Base-by-base conservation (phyloP, 2,888 invertebrate genomes). In the Crepidodera aurea region DNA sequence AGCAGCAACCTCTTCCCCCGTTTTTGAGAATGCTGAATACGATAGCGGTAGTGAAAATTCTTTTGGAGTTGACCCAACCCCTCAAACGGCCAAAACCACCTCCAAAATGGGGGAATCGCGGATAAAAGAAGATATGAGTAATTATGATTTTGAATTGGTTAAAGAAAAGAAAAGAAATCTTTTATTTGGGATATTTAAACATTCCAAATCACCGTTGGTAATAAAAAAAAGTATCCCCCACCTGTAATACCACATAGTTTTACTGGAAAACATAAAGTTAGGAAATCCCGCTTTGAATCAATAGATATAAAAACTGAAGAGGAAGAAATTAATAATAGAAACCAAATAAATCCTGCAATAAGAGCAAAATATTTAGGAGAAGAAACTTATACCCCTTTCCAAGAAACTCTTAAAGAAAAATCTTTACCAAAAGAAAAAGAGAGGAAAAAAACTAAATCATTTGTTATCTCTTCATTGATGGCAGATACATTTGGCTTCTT, bases 81-180 rank as follows among this genome's bases (percentile, higher is more conserved):
- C n/a, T n/a, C n/a, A n/a, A n/a, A n/a, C n/a, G n/a, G n/a, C n/a
- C n/a, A n/a, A n/a, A n/a, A n/a, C n/a, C n/a, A n/a, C n/a, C n/a
- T n/a, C n/a, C n/a, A n/a, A n/a, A n/a, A n/a, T n/a, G n/a, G n/a
- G n/a, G n/a, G n/a, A n/a, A n/a, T n/a, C n/a, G n/a, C n/a, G n/a
- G n/a, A 87, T 88, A 0, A 85, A 82, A 12, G 97, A 97, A 68
- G 95, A 96, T 74, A 90, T 98, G 90, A 89, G 92, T 0, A 90
- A 92, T 70, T 99, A 99, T 77, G 97, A 98, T 80, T 96, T 93
- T 78, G 84, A 89, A 3, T 74, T 94, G 6, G 91, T 86, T 0
- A 34, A 77, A 73, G 78, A 74, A 70, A n/a, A n/a, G n/a, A n/a
- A n/a, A n/a, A n/a, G n/a, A n/a, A n/a, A n/a, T n/a, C 67, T n/a